Conservation (phyloP, 1,140 invertebrate species). For the Apocrypta bakeri region DNA sequence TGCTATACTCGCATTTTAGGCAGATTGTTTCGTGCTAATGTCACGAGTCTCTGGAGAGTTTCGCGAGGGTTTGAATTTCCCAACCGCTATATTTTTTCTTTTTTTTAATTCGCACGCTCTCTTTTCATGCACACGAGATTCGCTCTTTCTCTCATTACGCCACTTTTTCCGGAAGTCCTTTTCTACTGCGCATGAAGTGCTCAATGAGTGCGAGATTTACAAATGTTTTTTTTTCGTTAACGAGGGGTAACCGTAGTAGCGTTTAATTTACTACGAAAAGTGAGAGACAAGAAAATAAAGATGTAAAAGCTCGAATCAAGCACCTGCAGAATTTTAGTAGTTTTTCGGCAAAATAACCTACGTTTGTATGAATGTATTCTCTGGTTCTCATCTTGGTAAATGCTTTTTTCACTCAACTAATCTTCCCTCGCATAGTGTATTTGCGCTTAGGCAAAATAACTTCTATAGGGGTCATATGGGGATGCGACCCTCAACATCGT, state of each 20-base stretch:
- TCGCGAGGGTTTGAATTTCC: conserved; percentile 32
- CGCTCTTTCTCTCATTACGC: conserved; percentile 9
- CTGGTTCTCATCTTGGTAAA: conserved; percentile 45
- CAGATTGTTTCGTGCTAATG: conserved; percentile 64
- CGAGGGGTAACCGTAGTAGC: not conserved
- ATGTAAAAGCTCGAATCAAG: not conserved
- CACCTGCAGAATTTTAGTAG: not conserved
- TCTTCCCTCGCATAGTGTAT: not conserved
- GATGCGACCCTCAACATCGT: conserved; percentile 65
- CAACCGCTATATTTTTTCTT: conserved; percentile 17
- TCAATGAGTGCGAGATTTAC: not conserved
- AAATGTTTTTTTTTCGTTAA: not conserved
- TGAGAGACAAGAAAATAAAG: not conserved
- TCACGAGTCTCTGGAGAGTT: conserved; percentile 19
- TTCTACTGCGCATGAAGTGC: not conserved
- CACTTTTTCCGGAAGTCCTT: not conserved
- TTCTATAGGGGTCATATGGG: not conserved
- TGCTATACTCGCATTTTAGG: conserved; percentile 58
- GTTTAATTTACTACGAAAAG: conserved; percentile 5
- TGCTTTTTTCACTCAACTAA: conserved; percentile 52
- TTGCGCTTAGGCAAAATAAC: conserved; percentile 33
- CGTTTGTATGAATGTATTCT: not conserved
- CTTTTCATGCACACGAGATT: not conserved
- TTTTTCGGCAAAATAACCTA: not conserved
- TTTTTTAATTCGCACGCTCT: conserved; percentile 22